Percentiles rank a stretch among this genome's conserved stretches.
These are phyloP conservation scores for Xestia c-nigrum DNA, from an alignment of 2,888 invertebrate species.

Conservation along the genomic window DNA sequence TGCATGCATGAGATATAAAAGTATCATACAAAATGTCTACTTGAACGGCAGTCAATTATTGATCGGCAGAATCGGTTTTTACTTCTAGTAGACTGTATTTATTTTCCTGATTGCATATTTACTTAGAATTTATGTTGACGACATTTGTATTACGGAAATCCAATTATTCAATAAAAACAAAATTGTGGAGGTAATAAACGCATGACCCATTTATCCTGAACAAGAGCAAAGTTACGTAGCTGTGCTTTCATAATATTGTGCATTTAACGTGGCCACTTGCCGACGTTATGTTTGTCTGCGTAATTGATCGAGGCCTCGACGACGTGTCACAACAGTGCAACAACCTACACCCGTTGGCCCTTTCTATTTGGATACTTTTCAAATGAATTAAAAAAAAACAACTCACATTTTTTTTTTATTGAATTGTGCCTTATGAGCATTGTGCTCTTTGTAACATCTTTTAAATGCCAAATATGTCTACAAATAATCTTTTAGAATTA, in stretches of 20 bases:
- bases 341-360: conserved; percentile 51
- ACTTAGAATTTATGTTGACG: conserved; percentile 13
- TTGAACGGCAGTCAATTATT: conserved; percentile 13
- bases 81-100: neutral
- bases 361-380: conserved; percentile 43
- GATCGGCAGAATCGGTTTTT: neutral
- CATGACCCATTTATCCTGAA: neutral
- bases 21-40: conserved; percentile 13
- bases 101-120: conserved; percentile 17
- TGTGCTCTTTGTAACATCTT: neutral
- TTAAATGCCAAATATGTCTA: neutral
- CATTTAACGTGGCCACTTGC: conserved; percentile 22
- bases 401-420: neutral
- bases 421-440: neutral
- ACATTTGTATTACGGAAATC: neutral
- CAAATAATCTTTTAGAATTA: neutral
- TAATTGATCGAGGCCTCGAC: conserved; percentile 51
- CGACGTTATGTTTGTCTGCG: conserved; percentile 26
- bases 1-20: conserved; percentile 17
- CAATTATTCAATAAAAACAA: neutral
- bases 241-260: conserved; percentile 35
- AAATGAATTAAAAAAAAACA: neutral
- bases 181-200: conserved; percentile 5
- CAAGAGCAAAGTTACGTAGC: conserved; percentile 30
- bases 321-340: conserved; percentile 56